Base-by-base conservation (phyloP, 2,888 invertebrate genomes). In the Danaus chrysippus region DNA sequence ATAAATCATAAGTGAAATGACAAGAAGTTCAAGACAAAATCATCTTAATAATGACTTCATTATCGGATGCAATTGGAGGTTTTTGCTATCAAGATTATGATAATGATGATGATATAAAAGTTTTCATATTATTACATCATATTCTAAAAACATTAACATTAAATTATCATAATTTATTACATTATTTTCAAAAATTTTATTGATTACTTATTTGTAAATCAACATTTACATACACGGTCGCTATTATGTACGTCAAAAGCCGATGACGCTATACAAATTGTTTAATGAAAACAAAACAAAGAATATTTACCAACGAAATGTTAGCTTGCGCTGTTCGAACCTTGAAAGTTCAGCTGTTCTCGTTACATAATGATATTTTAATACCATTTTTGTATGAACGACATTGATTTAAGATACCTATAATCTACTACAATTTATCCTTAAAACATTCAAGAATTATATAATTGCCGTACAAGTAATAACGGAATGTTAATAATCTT, bases 261-360 rank as follows among this genome's bases (percentile, higher is more conserved):
- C 15, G 5, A 49, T 49, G 49, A 11, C 49, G 49, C 17, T 17
- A 49, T 17, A 10, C 9, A 15, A 49, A 17, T 49, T 49, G 17
- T 49, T 49, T 49, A 49, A 17, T 49, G 17, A 49, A 49, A 49
- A 49, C 49, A 49, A 17, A 49, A 49, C 49, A 49, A 49, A 49
- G 49, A 49, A 49, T 49, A 49, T 49, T 49, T 49, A 17, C 49
- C 49, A 49, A 49, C 49, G 15, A 15, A 17, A 49, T 49, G 49
- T 10, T 49, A 49, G 1, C 49, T 34, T 34, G 23, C 6, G 2
- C 23, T 34, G 49, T n/a, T 49, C 49, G 49, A 61, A 55, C 64
- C 64, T 64, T 64, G 64, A 61, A 61, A 61, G 54, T 56, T 56
- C 44, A 49, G 17, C 49, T 17, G 49, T 17, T 49, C 49, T 49